Evolutionary conservation across 2,888 invertebrate genomes (phyloP).

Genomic region (Trachelus tabidus): DNA sequence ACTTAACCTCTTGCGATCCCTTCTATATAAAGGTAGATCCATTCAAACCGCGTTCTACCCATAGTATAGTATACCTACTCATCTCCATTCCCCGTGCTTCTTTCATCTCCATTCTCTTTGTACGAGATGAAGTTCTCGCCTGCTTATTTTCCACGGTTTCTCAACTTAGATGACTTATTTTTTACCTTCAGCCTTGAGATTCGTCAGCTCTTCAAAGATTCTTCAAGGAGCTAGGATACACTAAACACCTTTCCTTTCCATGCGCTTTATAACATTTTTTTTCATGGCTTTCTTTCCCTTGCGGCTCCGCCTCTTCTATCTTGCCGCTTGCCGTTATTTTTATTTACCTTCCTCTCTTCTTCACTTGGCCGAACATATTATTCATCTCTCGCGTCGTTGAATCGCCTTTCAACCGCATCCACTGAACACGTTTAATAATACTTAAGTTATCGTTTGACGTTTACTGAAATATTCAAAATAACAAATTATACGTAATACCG

Average conservation of each 20-base stretch:
- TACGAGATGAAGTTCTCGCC: conserved; percentile 28
- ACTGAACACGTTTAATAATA: neutral
- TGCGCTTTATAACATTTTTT: neutral
- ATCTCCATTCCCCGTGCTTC: conserved; percentile 35
- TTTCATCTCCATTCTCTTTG: conserved; percentile 23
- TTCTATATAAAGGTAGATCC: conserved; percentile 4
- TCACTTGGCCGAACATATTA: neutral
- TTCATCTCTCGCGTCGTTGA: neutral
- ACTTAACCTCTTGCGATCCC: conserved; percentile 34
- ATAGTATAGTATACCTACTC: conserved; percentile 30
- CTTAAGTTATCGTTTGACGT: neutral
- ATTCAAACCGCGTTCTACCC: conserved; percentile 14
- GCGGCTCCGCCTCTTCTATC: neutral
- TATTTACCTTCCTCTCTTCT: neutral
- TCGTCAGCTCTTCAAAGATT: neutral
- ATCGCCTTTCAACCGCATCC: neutral
- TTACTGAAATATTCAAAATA: neutral
- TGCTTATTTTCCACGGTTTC: conserved; percentile 38
- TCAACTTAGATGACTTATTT: conserved; percentile 53
- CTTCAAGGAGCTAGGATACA: neutral
- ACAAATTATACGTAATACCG: neutral
- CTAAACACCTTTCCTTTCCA: neutral
- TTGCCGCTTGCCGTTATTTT: neutral
- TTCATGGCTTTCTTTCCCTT: neutral
- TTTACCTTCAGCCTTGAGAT: conserved; percentile 25